A percentile compares a stretch with the other conserved stretches of the same genome.
These are phyloP conservation scores for Propithecus coquereli DNA, from an alignment of 2,113 vertebrate species.

Conservation along the genomic window DNA sequence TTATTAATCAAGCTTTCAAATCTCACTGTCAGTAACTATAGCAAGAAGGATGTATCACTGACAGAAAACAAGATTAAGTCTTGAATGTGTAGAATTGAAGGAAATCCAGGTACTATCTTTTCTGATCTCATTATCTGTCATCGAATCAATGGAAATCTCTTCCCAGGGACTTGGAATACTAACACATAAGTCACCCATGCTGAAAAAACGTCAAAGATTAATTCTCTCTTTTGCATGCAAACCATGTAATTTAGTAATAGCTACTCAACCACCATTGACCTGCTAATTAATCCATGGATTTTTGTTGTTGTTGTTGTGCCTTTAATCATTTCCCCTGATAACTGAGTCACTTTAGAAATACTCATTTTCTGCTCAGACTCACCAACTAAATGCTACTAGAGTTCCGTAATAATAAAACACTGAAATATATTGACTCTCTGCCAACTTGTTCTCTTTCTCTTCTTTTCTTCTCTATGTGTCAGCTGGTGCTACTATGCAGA, in stretches of 20 bases:
- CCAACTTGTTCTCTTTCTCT: slow-evolving; percentile 73
- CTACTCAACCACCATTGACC: slow-evolving; percentile 82
- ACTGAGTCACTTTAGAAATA: slow-evolving; percentile 81
- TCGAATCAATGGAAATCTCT: slow-evolving; percentile 54
- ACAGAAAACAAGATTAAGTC: slow-evolving; percentile 26
- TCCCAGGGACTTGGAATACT: slow-evolving; percentile 62
- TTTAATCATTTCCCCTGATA: slow-evolving; percentile 82
- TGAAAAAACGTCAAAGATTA: slow-evolving; percentile 71
- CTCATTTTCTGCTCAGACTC: slow-evolving; percentile 77
- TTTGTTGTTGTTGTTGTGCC: slow-evolving; percentile 72
- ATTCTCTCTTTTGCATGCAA: slow-evolving; percentile 77
- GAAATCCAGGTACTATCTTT: slow-evolving; percentile 46
- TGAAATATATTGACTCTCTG: slow-evolving; percentile 85
- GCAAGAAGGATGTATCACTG: slow-evolving; percentile 47
- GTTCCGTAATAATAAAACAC: slow-evolving; percentile 84
- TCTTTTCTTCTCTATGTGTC: slow-evolving; percentile 70
- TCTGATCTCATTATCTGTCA: slow-evolving; percentile 63
- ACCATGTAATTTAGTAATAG: slow-evolving; percentile 86
- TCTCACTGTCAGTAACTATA: slow-evolving; percentile 19
- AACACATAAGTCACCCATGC: slow-evolving; percentile 52
- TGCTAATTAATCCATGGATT: slow-evolving; percentile 86
- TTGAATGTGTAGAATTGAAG: slow-evolving; percentile 53
- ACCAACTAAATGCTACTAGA: slow-evolving; percentile 82
- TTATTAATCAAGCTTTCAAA: slow-evolving; percentile 56
- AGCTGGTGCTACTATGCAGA: slow-evolving; percentile 72